Evolutionary conservation across 1,140 invertebrate genomes (phyloP), one percentile per base, ranked within the genome.

Genomic region (Lordiphosa collinella): DNA sequence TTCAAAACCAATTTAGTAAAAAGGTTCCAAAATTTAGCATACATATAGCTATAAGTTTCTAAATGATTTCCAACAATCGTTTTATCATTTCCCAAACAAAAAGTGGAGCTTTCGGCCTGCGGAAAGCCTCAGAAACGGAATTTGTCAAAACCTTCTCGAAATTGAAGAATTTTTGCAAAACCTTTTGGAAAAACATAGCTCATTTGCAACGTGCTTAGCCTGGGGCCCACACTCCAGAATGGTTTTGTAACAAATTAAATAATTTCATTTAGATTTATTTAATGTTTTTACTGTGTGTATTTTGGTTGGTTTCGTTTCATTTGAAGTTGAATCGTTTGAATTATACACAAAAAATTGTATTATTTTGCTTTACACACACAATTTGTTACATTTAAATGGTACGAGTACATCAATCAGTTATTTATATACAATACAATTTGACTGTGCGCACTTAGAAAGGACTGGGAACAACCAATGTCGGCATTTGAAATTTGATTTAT

Each of bases 391-490:
- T 12, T n/a, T n/a, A 48, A 25, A 25, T 58, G n/a, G n/a, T n/a
- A 52, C 48, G 47, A 29, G 35, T 62, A 37, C 62, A 12, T 41
- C 52, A 53, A 52, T 65, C 55, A 53, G 41, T 52, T 48, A 38
- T 52, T 35, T 52, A 35, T 67, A 57, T 51, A 16, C 46, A 48
- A 34, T n/a, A 16, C 46, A 48, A 34, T n/a, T 22, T 22, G 18
- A 4, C 4, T 5, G 4, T 22, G 18, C 6, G 18, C 18, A 5
- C 18, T 5, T 22, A 16, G n/a, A 16, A 31, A 8, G 46, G 31
- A 4, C 9, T 7, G 44, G 11, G 25, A 67, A 78, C 74, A 79
- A 78, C 74, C 74, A 58, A 68, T 68, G 56, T 72, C 49, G 57
- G 59, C 52, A 8, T 66, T 56, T 61, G 46, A 31, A 52, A 16